Evolutionary conservation across 37 sponge, comb jelly and placozoan genomes (phyloP).

Genomic region (Crambe crambe): DNA sequence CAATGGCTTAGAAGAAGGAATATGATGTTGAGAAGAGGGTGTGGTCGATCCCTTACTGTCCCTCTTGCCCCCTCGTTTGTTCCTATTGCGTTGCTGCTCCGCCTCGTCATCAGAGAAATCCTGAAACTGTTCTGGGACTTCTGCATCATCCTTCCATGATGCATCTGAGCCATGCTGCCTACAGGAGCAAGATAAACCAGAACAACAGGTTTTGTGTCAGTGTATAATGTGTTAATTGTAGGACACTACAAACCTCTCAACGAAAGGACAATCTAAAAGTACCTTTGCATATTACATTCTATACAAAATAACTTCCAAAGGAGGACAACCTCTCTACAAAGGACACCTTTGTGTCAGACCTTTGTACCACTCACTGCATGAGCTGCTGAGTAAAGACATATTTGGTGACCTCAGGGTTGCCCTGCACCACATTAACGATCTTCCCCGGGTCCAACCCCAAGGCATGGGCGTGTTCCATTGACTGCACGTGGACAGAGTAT

Average conservation of each 20-base stretch:
- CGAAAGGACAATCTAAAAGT: too few relatives aligned
- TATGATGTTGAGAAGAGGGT: not conserved
- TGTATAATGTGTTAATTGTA: not conserved
- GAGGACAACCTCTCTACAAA: too few relatives aligned
- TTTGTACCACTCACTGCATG: slow-evolving; percentile 29
- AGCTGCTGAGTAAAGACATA: slow-evolving; percentile 63
- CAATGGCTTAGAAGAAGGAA: not conserved
- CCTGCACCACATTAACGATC: slow-evolving; percentile 29
- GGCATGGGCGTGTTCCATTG: not conserved
- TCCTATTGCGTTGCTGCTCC: not conserved
- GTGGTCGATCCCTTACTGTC: not conserved
- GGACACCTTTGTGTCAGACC: not conserved
- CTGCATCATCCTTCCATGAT: slow-evolving; percentile 72
- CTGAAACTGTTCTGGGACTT: slow-evolving; percentile 53
- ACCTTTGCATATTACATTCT: too few relatives aligned
- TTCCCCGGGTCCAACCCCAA: slow-evolving; percentile 29
- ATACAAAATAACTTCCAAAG: too few relatives aligned
- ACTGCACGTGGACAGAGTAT: slow-evolving; percentile 48
- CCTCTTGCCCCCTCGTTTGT: not conserved
- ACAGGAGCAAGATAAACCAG: too few relatives aligned
- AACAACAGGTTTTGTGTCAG: not conserved
- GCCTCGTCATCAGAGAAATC: slow-evolving; percentile 53
- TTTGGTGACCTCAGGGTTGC: slow-evolving; percentile 23
- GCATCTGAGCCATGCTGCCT: slow-evolving; percentile 77
- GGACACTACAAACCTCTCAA: too few relatives aligned